Evolutionary conservation across 2,797 vertebrate species (phyloP), one percentile per base, ranked within the genome.

Genomic region (Emydoidea blandingii): DNA sequence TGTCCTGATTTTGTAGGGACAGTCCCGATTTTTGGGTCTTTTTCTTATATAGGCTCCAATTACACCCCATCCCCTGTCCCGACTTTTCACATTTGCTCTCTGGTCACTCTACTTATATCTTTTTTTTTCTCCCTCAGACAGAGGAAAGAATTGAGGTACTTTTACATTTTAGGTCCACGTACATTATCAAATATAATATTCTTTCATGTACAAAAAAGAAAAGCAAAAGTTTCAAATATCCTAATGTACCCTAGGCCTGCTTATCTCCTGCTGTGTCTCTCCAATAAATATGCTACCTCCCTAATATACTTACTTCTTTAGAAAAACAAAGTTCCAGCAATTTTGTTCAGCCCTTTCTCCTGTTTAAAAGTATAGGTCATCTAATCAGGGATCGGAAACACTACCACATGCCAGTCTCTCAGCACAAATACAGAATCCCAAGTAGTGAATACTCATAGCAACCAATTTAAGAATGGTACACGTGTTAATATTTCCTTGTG

Each of bases 251-350:
- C 62, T 3, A 80, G 47, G 49, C 62, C 90, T 79, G 86, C 81
- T 92, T 86, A 82, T 79, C 29, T 62, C 74, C 14, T 5, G 59
- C 90, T 90, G 86, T 47, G 74, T 89, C 85, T 8, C 7, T 87
- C 41, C 14, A 8, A 16, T 14, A 27, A 5, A 44, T 62, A 19
- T 16, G 29, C 86, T 78, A 90, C 91, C 95, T 91, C 68, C 6
- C 12, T 57, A 83, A 79, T 87, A 87, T 76, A 29, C 85, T 87
- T 87, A 81, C 29, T 83, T 83, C 4, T 31, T 89, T 90, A 79
- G 83, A 85, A 90, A 90, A 92, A 88, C 91, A 96, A 96, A 96
- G 88, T 95, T 81, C 84, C 89, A 81, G 68, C 93, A 79, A 79
- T 96, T 93, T 91, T 76, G 57, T 90, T 89, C 79, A 94, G 90